Base-by-base conservation (phyloP, 2,113 vertebrate species). In the Stictonetta naevosa region DNA sequence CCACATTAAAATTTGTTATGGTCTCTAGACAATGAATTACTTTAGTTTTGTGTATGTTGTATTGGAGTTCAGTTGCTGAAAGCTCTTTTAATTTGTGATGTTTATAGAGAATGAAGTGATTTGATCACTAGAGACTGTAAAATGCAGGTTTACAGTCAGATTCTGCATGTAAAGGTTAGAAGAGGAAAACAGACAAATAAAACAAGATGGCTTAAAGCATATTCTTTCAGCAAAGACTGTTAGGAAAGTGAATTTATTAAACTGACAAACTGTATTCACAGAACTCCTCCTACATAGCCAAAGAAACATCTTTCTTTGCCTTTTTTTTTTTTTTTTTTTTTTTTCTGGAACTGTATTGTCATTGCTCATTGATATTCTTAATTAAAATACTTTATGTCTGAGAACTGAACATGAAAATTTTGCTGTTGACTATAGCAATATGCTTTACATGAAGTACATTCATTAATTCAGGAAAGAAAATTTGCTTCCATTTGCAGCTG, bases 1-100 rank as follows among this genome's bases (percentile, higher is more conserved):
- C 91, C 93, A 93, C 94, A 97, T 97, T 98, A 97, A 97, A 96
- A 97, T 96, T 97, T 96, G 91, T 97, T 96, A 94, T 75, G 48
- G 94, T 98, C 96, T 97, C 95, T 95, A 97, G 97, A 63, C 73
- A 95, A 96, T 92, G 81, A 96, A 96, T 97, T 97, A 93, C 93
- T 97, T 97, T 93, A 96, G 55, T 91, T 96, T 75, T 95, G 56
- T 94, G 81, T 97, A 94, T 96, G 83, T 95, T 96, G 87, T 93
- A 74, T 93, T 97, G 93, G 73, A 96, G 50, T 91, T 95, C 83
- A 86, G 90, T 95, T 94, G 71, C 82, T 92, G 42, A 90, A 91
- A 95, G 83, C 62, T 89, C 46, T 92, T 97, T 95, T 96, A 87
- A 72, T 56, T 76, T 95, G 67, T 87, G 71, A 46, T 90, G 56